Base-by-base conservation (phyloP, 1,140 invertebrate species). In the Anthonomus grandis region DNA sequence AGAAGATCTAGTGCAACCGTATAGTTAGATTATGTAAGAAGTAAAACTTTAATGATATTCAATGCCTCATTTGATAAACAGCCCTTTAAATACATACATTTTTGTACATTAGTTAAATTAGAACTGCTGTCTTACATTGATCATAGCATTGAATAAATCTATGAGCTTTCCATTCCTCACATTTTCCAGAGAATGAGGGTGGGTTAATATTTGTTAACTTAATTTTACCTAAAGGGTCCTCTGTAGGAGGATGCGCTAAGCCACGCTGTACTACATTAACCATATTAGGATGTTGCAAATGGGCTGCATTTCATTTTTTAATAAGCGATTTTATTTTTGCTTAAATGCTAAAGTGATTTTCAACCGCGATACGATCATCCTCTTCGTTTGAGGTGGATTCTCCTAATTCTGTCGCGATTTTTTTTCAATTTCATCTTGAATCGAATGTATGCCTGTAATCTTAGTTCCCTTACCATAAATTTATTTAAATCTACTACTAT, bases 31-130 rank as follows among this genome's bases (percentile, higher is more conserved):
- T 39, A 9, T 46, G 42, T 46, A 21, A 46, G 12, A 21, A 15
- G 13, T 8, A 46, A 19, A 46, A 21, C 42, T 9, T 46, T 46
- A 10, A 46, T 15, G 15, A 46, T 25, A 46, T 46, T 15, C 23
- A 46, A 46, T 8, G 42, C 18, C 13, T 46, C 42, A 46, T 19
- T 19, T 5, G 42, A 39, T 5, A 39, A 17, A 6, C 10, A 9
- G 13, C 37, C 37, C 13, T 39, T 39, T 13, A 46, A 46, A 19
- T 46, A 46, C 12, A 46, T n/a, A 46, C 8, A 46, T 46, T 46
- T 46, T 46, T 46, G 42, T 5, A 46, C 42, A 15, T 46, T 19
- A 10, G 42, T 46, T 5, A 46, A 15, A n/a, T 46, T 9, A 23
- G 18, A 25, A 46, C 17, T 46, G 9, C 19, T 22, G 17, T 21